Conservation (phyloP, 1,140 invertebrate species). For the Prorops nasuta region DNA sequence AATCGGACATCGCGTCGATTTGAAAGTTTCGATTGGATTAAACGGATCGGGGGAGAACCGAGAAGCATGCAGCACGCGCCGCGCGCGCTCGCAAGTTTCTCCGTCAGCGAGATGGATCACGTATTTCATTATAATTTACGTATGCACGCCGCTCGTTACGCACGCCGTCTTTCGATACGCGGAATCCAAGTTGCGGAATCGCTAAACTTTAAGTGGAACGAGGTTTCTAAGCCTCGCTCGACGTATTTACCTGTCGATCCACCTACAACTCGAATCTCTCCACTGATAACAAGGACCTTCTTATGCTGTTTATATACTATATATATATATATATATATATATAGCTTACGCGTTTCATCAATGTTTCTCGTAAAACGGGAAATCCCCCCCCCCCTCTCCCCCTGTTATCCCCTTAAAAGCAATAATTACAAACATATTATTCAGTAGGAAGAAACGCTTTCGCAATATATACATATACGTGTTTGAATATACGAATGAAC, state of each 20-base stretch:
- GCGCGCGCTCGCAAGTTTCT: conserved; percentile 18
- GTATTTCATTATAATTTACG: conserved; percentile 35
- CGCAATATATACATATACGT: too few species aligned
- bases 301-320: too few species aligned
- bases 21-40: neutral
- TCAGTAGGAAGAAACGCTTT: too few species aligned
- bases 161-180: neutral
- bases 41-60: conserved; percentile 7
- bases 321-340: too few species aligned
- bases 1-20: neutral
- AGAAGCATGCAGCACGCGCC: conserved; percentile 19
- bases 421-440: too few species aligned
- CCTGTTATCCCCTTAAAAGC: too few species aligned
- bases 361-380: too few species aligned
- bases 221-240: conserved; percentile 7
- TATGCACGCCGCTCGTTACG: conserved; percentile 18
- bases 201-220: conserved; percentile 25
- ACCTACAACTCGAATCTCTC: too few species aligned
- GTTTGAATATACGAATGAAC: too few species aligned
- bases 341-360: too few species aligned
- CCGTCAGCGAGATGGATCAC: conserved; percentile 36
- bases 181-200: conserved; percentile 15
- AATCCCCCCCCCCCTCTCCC: too few species aligned
- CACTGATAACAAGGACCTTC: too few species aligned
- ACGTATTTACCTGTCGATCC: neutral